Base-by-base conservation (phyloP, 2,888 invertebrate species). In the Caenorhabditis afra region DNA sequence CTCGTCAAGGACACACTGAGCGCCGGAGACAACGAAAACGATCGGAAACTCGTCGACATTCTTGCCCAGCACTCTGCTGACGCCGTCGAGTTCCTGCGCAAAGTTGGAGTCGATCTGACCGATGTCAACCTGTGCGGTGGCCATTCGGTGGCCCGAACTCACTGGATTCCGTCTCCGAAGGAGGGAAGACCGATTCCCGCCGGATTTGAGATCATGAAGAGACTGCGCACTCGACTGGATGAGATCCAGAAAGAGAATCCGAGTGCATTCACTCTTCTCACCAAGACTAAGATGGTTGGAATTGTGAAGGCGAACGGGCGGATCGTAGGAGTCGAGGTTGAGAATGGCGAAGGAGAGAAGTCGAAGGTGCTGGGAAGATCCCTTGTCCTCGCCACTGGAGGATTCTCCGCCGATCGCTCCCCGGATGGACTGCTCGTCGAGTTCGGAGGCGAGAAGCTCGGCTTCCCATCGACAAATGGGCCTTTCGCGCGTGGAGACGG, bases 101-200 rank as follows among this genome's bases (percentile, higher is more conserved):
- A 64, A 18, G 65, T 74, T 7, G 90, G 90, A 14, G 87, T 90
- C 23, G 83, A 89, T 70, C 76, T 90, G 66, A 80, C 81, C 8
- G 90, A 88, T 70, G 81, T 90, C 35, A 90, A 90, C 71, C 71
- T 90, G n/a, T 90, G 89, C 55, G 90, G 90, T 8, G 90, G 90
- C 2, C 90, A 90, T 58, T 84, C 87, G 0, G 88, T 88, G 5
- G 85, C 90, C 4, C 64, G 90, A 18, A 90, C 90, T 1, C 90
- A 90, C 61, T 90, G 90, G 90, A 82, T 90, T 62, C 89, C 89
- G n/a, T 88, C 88, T 5, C 89, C 89, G 22, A 90, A 90, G 68
- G 90, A 90, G 59, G 90, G 90, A 47, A 82, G 85, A 64, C 89
- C 90, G 2, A 77, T 85, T 58, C 90, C 90, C 1, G 89, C 90